Base-by-base conservation (phyloP, 2,888 invertebrate genomes). In the Lasioglossum zephyrum region DNA sequence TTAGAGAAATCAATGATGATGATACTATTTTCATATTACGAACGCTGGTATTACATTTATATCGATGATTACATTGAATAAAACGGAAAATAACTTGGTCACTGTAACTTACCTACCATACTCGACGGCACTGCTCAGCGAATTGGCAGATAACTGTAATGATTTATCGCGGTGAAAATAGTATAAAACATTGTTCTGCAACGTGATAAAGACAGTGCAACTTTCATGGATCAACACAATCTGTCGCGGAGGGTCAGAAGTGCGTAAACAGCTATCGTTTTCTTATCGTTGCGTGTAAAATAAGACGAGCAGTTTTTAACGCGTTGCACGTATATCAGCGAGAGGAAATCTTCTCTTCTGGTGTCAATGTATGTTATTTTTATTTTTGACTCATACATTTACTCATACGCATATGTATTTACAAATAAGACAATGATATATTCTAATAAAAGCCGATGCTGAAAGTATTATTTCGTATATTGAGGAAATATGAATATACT, bases 231-330 rank as follows among this genome's bases (percentile, higher is more conserved):
- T 82, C 80, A 76, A 70, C 85, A 60, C 53, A 81, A 82, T 82
- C 73, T 36, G 73, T 81, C 75, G 72, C 53, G 79, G 26, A 70
- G 82, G 87, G 87, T 87, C 82, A 87, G 74, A 82, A 36, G 53
- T 83, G 26, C 36, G 49, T 26, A 49, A 47, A 22, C 79, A 81
- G 11, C 3, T 82, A 81, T 82, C 79, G 9, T 31, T 75, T 73
- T 41, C 9, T 82, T 85, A 82, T 85, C 57, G 13, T n/a, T 16
- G 22, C 66, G 36, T 78, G 36, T 78, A 74, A 73, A 81, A 60
- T 81, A 81, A 77, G 36, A 49, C 31, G 9, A 26, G 0, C 31
- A 49, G 8, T 9, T 47, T 47, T 73, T 8, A 26, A 47, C 18
- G 31, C 4, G 22, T 73, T 49, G 31, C 16, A 22, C 26, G 31